phyloP scores from a whole-genome alignment of 2,113 vertebrate genomes.

The Brachirus orientalis region DNA sequence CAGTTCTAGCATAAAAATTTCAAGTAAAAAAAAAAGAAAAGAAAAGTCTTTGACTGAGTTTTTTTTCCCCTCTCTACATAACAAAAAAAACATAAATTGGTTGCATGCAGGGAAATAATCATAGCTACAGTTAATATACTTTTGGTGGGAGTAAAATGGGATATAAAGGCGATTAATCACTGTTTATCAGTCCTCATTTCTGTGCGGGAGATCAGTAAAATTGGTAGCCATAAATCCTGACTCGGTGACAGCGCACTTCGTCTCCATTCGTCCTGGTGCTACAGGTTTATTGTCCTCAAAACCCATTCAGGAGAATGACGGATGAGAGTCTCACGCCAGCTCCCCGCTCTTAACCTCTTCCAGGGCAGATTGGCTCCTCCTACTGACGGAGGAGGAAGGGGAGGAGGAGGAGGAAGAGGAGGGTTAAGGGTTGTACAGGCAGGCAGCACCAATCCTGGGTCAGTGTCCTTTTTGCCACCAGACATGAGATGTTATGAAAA shows the following conservation, averaged over 20 bases:
- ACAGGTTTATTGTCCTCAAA: slow-evolving; percentile 89
- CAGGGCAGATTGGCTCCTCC: slow-evolving; percentile 68
- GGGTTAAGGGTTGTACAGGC: background rate
- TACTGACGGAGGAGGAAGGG: slow-evolving; percentile 16
- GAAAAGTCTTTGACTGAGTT: background rate
- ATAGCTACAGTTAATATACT: slow-evolving; percentile 83
- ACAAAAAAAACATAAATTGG: background rate
- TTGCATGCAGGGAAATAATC: slow-evolving; percentile 68
- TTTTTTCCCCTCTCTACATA: background rate
- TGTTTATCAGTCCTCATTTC: slow-evolving; percentile 87
- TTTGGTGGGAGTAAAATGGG: slow-evolving; percentile 77
- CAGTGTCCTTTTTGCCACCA: slow-evolving; percentile 8
- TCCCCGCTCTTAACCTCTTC: slow-evolving; percentile 72
- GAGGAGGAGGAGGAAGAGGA: slow-evolving; percentile 4
- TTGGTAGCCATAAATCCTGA: slow-evolving; percentile 85
- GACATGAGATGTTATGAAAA: too few relatives aligned
- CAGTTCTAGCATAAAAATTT: slow-evolving; percentile 5
- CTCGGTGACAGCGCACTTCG: slow-evolving; percentile 82
- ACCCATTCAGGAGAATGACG: slow-evolving; percentile 86
- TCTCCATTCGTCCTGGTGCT: slow-evolving; percentile 86
- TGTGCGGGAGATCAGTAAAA: slow-evolving; percentile 86
- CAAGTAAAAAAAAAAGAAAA: background rate
- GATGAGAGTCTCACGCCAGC: slow-evolving; percentile 78
- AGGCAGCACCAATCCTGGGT: slow-evolving; percentile 15
- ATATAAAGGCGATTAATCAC: slow-evolving; percentile 87